Conservation (phyloP, 2,113 vertebrate species). For the Cyrtonyx montezumae region DNA sequence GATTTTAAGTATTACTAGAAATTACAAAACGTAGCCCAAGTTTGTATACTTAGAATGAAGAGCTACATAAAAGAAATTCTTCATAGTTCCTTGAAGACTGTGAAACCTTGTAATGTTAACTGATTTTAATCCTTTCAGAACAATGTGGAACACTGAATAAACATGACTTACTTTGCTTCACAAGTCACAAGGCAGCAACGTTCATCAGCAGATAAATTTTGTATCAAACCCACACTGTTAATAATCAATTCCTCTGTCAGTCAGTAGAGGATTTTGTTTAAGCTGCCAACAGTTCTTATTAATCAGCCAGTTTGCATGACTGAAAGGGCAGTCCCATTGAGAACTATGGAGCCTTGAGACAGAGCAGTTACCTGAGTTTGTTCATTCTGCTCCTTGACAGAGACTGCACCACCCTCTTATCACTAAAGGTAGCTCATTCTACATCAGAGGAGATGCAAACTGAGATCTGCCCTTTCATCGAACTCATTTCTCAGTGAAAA, state of each 20-base stretch:
- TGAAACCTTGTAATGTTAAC: not conserved
- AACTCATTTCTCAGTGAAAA: not conserved
- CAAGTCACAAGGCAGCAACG: not conserved
- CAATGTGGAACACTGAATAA: not conserved
- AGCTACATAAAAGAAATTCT: not conserved
- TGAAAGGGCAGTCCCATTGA: not conserved
- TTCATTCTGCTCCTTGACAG: not conserved
- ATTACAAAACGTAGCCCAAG: not conserved
- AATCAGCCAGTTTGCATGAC: not conserved
- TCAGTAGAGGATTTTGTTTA: not conserved
- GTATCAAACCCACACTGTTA: not conserved
- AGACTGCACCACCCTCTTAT: not conserved
- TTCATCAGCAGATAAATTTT: not conserved
- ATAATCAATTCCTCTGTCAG: not conserved
- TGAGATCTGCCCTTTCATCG: not conserved
- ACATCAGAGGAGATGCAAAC: not conserved
- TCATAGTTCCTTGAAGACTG: not conserved
- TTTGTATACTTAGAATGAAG: not conserved
- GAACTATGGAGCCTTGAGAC: not conserved
- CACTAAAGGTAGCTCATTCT: not conserved
- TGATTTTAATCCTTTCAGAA: not conserved
- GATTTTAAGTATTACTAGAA: not conserved
- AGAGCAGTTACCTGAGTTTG: not conserved
- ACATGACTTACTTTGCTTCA: not conserved
- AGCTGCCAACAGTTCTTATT: not conserved